Evolutionary conservation across 2,113 vertebrate species (phyloP).

Genomic region (Notothenia rossii): DNA sequence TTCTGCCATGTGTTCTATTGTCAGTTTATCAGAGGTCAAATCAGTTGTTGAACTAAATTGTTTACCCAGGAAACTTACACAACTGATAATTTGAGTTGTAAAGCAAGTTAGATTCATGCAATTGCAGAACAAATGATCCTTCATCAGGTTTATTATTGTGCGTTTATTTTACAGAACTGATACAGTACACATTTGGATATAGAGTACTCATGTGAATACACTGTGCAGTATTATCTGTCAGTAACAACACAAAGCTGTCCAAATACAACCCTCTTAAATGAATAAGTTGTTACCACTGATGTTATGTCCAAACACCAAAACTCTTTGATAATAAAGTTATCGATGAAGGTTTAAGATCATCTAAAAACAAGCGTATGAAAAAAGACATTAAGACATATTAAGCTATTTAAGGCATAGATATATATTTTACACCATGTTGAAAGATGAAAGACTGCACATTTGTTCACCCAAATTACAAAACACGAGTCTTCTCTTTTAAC

Average conservation of each 20-base stretch:
- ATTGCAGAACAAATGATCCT: background rate
- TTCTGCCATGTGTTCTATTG: background rate
- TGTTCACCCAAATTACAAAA: background rate
- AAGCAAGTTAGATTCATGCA: background rate
- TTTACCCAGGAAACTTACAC: too few relatives aligned
- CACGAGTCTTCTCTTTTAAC: background rate
- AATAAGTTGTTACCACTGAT: background rate
- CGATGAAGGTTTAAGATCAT: background rate
- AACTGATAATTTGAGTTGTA: background rate
- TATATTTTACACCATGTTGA: background rate
- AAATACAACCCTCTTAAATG: background rate
- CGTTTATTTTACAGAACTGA: constrained; percentile 19
- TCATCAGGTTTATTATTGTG: background rate
- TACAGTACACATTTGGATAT: background rate
- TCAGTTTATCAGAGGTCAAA: too few relatives aligned
- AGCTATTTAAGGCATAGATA: background rate
- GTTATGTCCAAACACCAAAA: background rate
- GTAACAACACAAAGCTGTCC: background rate
- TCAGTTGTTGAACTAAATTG: too few relatives aligned
- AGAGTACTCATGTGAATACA: background rate
- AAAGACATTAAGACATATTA: background rate
- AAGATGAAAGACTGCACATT: background rate
- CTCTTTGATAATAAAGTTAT: background rate
- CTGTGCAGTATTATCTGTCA: background rate
- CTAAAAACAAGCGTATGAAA: background rate